Evolutionary conservation across 2,113 vertebrate species (phyloP).

Genomic region (Crotophaga sulcirostris): DNA sequence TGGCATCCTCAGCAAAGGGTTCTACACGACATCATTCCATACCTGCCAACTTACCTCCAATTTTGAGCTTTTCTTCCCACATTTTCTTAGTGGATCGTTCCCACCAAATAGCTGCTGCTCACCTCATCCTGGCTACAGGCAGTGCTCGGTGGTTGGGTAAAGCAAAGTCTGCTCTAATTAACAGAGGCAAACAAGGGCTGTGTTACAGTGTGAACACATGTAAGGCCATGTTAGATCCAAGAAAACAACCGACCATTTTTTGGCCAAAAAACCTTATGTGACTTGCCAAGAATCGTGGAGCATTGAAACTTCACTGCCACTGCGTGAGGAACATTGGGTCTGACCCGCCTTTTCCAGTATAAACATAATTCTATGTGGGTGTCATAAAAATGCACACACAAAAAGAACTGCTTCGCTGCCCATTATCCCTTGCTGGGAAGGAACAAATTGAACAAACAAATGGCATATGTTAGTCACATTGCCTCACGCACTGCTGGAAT

Average conservation of each 20-base stretch:
- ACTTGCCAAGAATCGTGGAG: background rate
- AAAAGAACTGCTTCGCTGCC: background rate
- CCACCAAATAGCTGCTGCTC: background rate
- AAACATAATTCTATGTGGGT: background rate
- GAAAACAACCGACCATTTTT: background rate
- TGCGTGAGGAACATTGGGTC: background rate
- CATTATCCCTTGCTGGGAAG: background rate
- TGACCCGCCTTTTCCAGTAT: background rate
- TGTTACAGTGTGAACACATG: background rate
- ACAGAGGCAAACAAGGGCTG: background rate
- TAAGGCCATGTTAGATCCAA: background rate
- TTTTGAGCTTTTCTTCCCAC: background rate
- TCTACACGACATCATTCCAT: background rate
- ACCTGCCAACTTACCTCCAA: background rate
- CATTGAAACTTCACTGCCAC: background rate
- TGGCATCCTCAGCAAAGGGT: background rate
- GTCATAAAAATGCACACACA: background rate
- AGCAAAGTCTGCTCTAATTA: background rate
- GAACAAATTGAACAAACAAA: slow-evolving; percentile 37
- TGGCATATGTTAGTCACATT: background rate
- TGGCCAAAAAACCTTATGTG: background rate
- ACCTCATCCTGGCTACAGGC: background rate
- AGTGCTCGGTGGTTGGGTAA: background rate
- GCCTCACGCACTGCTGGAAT: background rate
- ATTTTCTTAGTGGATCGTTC: background rate